A percentile compares a stretch with the other conserved stretches of the same genome.
Conservation (phyloP, 2,113 vertebrate genomes). For the Rhabdomys dilectus region DNA sequence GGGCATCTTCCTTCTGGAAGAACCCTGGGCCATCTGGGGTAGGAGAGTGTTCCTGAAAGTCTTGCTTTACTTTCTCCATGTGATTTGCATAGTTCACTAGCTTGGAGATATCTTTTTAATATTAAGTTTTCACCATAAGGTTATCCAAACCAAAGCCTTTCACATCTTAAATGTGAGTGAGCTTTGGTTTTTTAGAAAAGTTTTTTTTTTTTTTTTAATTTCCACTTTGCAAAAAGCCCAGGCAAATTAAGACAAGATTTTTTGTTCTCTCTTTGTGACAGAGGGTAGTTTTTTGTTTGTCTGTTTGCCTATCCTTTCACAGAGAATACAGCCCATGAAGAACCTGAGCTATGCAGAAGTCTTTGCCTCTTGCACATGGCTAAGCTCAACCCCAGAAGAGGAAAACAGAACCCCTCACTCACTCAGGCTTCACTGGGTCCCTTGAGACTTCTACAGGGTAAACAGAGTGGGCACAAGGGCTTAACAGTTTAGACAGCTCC, state of each 20-base stretch:
- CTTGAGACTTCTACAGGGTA: conserved; percentile 23
- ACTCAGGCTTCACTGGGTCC: not conserved
- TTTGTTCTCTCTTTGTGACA: not conserved
- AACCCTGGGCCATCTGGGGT: not conserved
- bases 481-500: conserved; percentile 21
- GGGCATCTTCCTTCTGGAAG: conserved; percentile 42
- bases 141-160: conserved; percentile 31
- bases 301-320: not conserved
- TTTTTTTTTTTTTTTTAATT: conserved; percentile 3
- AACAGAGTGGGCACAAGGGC: not conserved
- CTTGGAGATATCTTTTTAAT: conserved; percentile 43
- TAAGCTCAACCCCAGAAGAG: conserved; percentile 33
- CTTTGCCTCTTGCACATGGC: conserved; percentile 1
- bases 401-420: conserved; percentile 11
- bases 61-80: conserved; percentile 48
- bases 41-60: not conserved
- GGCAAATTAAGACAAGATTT: conserved; percentile 60
- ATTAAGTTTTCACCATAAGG: conserved; percentile 26
- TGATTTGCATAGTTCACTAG: not conserved
- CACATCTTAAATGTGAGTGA: conserved; percentile 37
- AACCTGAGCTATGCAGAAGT: not conserved
- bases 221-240: conserved; percentile 41
- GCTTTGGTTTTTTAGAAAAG: conserved; percentile 11
- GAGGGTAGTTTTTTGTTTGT: not conserved
- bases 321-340: not conserved